Evolutionary conservation across 2,797 vertebrate species (phyloP).

Genomic region (Propithecus perrieri): DNA sequence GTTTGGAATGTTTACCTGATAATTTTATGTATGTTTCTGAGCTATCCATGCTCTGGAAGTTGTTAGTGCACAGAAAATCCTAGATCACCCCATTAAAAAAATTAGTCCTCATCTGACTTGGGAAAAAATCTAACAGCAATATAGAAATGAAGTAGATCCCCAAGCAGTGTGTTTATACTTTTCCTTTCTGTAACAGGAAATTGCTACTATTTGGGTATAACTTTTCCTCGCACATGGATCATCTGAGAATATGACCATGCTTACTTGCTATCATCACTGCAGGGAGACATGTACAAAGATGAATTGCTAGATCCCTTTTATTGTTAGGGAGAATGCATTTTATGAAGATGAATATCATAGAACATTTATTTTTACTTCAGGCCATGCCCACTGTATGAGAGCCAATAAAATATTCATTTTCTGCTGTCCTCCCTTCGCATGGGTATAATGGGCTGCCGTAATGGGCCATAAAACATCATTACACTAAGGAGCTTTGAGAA

Average conservation of each 20-base stretch:
- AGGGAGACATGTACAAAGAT: conserved; percentile 48
- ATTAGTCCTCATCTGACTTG: not conserved
- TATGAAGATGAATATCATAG: conserved; percentile 68
- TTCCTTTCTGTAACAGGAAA: conserved; percentile 35
- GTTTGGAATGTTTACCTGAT: not conserved
- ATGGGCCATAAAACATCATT: conserved; percentile 40
- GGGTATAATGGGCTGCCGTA: conserved; percentile 52
- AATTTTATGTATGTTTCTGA: not conserved
- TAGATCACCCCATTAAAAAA: not conserved
- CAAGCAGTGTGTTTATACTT: not conserved
- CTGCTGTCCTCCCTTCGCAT: conserved; percentile 30
- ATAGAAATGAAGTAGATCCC: not conserved
- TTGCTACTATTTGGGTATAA: conserved; percentile 25
- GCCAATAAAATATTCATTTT: conserved; percentile 77
- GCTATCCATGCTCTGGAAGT: not conserved
- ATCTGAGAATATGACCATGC: conserved; percentile 9
- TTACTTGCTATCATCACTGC: not conserved
- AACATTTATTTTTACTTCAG: conserved; percentile 78
- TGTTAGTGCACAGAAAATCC: conserved; percentile 17
- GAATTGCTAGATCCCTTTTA: conserved; percentile 51
- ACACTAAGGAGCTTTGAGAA: conserved; percentile 36
- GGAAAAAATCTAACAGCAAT: not conserved
- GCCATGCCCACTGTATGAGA: conserved; percentile 45
- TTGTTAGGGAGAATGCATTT: conserved; percentile 60
- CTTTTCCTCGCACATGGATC: not conserved